A percentile compares a stretch with the other conserved stretches of the same genome.
phyloP scores from a whole-genome alignment of 2,888 invertebrate species.

The Hetaerina titia region DNA sequence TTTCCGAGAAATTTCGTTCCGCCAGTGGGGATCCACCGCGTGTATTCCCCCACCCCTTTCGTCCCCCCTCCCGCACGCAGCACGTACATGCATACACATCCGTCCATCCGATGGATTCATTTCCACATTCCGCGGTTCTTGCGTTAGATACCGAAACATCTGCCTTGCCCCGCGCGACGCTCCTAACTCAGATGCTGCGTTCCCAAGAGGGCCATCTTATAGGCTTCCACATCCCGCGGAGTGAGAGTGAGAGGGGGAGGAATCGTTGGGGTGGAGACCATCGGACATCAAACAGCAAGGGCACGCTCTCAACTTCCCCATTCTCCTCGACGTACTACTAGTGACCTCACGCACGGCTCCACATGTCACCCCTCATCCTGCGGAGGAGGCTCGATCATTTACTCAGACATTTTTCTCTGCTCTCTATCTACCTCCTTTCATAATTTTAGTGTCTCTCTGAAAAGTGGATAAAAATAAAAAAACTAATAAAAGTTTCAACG shows the following conservation, averaged over 20 bases:
- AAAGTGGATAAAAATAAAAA: too few species aligned
- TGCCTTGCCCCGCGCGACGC: background rate
- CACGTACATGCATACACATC: background rate
- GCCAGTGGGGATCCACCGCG: background rate
- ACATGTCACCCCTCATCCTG: background rate
- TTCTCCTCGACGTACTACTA: background rate
- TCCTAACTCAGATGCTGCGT: background rate
- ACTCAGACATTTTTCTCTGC: too few species aligned
- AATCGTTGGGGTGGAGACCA: background rate
- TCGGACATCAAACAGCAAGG: slow-evolving; percentile 50
- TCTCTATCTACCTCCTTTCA: too few species aligned
- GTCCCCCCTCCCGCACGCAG: background rate
- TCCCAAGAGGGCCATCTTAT: slow-evolving; percentile 52
- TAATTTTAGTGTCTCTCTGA: too few species aligned
- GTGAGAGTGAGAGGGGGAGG: background rate
- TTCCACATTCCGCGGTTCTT: slow-evolving; percentile 56
- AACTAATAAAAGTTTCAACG: too few species aligned
- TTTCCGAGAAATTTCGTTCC: background rate
- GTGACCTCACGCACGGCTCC: background rate
- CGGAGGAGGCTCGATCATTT: too few species aligned
- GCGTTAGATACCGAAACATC: slow-evolving; percentile 42
- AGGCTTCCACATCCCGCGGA: background rate
- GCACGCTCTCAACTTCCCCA: slow-evolving; percentile 44
- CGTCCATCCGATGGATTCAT: slow-evolving; percentile 44
- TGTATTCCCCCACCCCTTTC: background rate